Evolutionary conservation across 2,797 vertebrate genomes (phyloP).

Genomic region (Mionectes olivaceus): DNA sequence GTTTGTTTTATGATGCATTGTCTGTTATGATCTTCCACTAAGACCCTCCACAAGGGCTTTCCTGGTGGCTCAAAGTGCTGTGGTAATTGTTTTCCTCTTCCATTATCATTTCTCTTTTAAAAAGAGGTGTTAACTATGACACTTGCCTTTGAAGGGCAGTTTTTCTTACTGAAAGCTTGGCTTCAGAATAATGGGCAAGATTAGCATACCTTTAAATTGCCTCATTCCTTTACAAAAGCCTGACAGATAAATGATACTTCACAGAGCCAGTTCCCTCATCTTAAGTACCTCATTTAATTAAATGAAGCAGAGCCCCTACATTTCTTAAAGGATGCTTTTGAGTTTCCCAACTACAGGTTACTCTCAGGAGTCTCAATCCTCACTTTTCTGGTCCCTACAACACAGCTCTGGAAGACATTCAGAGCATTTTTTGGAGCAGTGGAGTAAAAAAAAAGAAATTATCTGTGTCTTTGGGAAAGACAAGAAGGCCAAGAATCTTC

Average conservation of each 20-base stretch:
- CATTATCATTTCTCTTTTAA: constrained; percentile 77
- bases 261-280: neutral
- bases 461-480: neutral
- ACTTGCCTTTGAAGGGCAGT: constrained; percentile 58
- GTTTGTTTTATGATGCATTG: constrained; percentile 66
- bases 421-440: neutral
- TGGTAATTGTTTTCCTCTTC: constrained; percentile 66
- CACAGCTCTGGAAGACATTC: neutral
- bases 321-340: constrained; percentile 53
- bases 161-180: constrained; percentile 65
- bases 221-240: constrained; percentile 61
- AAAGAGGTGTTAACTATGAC: constrained; percentile 69
- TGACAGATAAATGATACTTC: constrained; percentile 66
- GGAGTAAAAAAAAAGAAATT: neutral
- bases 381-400: neutral
- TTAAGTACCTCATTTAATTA: constrained; percentile 66
- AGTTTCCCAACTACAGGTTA: constrained; percentile 22
- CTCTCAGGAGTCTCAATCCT: constrained; percentile 45
- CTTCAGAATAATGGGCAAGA: constrained; percentile 68
- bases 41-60: constrained; percentile 61
- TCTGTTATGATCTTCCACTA: constrained; percentile 58
- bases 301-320: constrained; percentile 34
- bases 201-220: constrained; percentile 69
- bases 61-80: constrained; percentile 57
- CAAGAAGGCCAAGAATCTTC: neutral